Conservation (phyloP, 2,888 invertebrate genomes). For the Mycalesis mineus region DNA sequence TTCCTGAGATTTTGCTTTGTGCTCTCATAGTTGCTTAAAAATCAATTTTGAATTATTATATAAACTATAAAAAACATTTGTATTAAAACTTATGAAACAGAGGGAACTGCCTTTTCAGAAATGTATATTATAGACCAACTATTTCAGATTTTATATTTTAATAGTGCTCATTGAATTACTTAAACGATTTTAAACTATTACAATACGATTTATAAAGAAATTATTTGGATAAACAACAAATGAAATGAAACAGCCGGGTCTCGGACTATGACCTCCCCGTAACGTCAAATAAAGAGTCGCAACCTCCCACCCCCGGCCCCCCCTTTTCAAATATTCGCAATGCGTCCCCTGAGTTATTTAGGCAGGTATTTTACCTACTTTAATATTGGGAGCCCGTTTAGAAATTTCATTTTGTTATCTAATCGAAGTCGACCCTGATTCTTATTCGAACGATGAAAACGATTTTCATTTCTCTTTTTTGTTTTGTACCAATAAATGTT, state of each 20-base stretch:
- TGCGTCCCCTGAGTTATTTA: constrained; percentile 42
- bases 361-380: constrained; percentile 45
- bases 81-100: no score
- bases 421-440: constrained; percentile 34
- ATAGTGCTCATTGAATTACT: no score
- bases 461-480: constrained; percentile 15
- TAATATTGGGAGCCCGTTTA: constrained; percentile 42
- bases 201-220: no score
- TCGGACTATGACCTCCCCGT: constrained; percentile 10
- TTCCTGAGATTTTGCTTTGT: no score
- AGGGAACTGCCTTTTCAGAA: no score
- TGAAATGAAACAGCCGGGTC: neutral
- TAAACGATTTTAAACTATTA: no score
- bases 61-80: no score
- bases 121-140: no score
- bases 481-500: constrained; percentile 6
- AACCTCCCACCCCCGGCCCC: constrained; percentile 11
- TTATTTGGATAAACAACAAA: no score
- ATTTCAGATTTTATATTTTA: no score
- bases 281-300: constrained; percentile 26
- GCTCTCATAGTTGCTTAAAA: no score
- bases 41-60: no score
- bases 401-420: constrained; percentile 45
- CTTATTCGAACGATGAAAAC: constrained; percentile 20
- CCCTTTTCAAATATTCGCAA: constrained; percentile 39